These are phyloP conservation scores for Antitype chi DNA, from an alignment of 2,888 invertebrate species.

Conservation along the genomic window DNA sequence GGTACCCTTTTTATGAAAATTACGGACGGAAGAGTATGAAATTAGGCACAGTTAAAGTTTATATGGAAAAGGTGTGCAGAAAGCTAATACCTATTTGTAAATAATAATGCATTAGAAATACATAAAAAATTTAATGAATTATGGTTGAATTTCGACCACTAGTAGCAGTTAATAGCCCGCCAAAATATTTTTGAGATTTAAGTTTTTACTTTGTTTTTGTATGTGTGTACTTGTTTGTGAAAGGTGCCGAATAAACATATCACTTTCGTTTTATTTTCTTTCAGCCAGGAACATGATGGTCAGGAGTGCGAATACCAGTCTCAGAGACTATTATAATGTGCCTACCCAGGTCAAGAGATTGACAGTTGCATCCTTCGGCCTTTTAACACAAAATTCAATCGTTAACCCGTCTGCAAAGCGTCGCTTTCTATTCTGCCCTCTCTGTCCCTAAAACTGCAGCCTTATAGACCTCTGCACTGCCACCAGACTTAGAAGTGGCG, in stretches of 20 bases:
- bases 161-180: neutral
- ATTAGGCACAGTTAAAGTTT: too few relatives aligned
- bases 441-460: neutral
- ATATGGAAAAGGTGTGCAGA: too few relatives aligned
- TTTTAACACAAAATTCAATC: neutral
- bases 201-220: neutral
- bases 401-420: neutral
- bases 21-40: too few relatives aligned
- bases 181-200: neutral
- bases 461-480: neutral
- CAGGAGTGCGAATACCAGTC: neutral
- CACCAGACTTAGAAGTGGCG: too few relatives aligned
- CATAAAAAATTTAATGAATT: too few relatives aligned
- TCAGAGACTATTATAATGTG: neutral
- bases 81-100: too few relatives aligned
- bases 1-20: too few relatives aligned
- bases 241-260: neutral
- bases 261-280: neutral
- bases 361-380: neutral
- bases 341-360: neutral
- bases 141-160: too few relatives aligned
- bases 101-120: too few relatives aligned
- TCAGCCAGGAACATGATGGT: too few relatives aligned
- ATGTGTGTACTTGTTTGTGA: neutral
- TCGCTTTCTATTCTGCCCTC: neutral